These are phyloP conservation scores for Sylvia borin DNA, from an alignment of 2,797 vertebrate genomes.

Conservation along the genomic window DNA sequence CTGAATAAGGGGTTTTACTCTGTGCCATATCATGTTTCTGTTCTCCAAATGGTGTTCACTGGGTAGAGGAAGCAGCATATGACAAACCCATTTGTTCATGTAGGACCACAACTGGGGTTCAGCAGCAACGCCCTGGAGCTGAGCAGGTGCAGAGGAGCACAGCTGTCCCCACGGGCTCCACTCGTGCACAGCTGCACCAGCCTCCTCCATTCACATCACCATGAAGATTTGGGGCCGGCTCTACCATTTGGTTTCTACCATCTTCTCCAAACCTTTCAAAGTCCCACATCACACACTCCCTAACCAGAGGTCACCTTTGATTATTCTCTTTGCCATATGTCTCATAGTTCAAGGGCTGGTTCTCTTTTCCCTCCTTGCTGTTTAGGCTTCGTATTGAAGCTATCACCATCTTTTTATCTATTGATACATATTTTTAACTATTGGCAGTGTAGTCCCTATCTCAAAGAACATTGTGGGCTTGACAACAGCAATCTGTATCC, in stretches of 20 bases:
- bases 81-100: not conserved
- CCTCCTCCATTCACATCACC: rapidly evolving
- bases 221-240: not conserved
- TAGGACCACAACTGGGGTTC: not conserved
- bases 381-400: not conserved
- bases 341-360: not conserved
- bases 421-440: not conserved
- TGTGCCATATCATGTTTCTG: not conserved
- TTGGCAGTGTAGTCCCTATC: not conserved
- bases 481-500: not conserved
- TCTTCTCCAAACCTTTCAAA: not conserved
- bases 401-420: not conserved
- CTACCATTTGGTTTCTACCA: not conserved
- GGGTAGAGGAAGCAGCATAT: not conserved
- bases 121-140: rapidly evolving
- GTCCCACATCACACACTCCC: not conserved
- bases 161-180: not conserved
- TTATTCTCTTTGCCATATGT: not conserved
- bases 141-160: not conserved
- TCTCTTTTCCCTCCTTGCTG: not conserved
- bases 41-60: not conserved
- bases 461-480: not conserved
- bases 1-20: not conserved
- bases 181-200: rapidly evolving
- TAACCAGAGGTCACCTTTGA: not conserved